phyloP scores from a whole-genome alignment of 2,797 vertebrate genomes.

The Chaetophractus vellerosus region DNA sequence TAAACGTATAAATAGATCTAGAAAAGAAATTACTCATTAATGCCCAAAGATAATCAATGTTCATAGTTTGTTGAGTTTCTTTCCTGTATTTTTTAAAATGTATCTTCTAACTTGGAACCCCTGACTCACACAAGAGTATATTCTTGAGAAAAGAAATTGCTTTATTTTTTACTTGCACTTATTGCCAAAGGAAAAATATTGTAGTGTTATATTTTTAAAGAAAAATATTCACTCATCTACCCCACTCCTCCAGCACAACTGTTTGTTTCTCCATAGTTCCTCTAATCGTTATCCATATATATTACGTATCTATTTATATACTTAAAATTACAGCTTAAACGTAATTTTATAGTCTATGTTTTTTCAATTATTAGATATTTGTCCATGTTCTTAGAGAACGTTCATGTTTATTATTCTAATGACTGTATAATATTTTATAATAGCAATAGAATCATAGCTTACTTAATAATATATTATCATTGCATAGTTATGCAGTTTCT shows the following conservation, averaged over 20 bases:
- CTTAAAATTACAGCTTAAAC: neutral
- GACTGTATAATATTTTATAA: neutral
- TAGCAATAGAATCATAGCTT: neutral
- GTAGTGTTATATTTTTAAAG: slow-evolving; percentile 13
- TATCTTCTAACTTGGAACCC: slow-evolving; percentile 10
- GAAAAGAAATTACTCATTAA: slow-evolving; percentile 43
- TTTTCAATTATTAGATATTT: slow-evolving; percentile 31
- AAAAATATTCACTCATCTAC: slow-evolving; percentile 10
- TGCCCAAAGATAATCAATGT: neutral
- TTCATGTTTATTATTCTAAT: neutral
- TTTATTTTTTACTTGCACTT: slow-evolving; percentile 11
- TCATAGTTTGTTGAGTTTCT: slow-evolving; percentile 43
- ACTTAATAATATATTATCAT: slow-evolving; percentile 51
- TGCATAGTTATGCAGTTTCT: slow-evolving; percentile 2
- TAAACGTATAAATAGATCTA: neutral
- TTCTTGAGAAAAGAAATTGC: neutral
- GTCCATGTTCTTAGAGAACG: neutral
- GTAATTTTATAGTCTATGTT: neutral
- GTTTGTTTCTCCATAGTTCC: neutral
- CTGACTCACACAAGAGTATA: neutral
- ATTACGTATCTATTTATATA: neutral
- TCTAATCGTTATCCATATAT: neutral
- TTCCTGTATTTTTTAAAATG: slow-evolving; percentile 1
- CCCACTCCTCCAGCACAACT: neutral
- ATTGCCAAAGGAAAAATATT: slow-evolving; percentile 27